Percentiles rank a stretch among this genome's conserved stretches.
Evolutionary conservation across 2,113 vertebrate species (phyloP).

Genomic region (Hipposideros armiger): DNA sequence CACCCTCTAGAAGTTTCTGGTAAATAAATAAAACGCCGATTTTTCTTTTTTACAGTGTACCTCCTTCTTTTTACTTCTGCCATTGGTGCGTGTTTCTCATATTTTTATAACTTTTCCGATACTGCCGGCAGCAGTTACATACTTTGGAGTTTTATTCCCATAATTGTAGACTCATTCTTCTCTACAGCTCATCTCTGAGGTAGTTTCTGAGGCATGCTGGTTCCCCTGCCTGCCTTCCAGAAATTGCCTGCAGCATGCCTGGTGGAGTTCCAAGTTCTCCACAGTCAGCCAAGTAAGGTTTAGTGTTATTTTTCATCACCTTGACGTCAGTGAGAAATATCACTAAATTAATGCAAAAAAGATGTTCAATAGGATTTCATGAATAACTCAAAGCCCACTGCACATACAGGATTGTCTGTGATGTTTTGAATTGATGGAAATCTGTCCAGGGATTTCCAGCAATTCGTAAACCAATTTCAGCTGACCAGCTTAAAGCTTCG

Average conservation of each 20-base stretch:
- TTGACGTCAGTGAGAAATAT: conserved; percentile 84
- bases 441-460: conserved; percentile 71
- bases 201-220: conserved; percentile 50
- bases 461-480: conserved; percentile 77
- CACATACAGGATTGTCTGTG: conserved; percentile 70
- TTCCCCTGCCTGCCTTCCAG: conserved; percentile 71
- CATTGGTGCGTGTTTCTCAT: not conserved
- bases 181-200: conserved; percentile 70
- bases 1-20: not conserved
- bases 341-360: conserved; percentile 84
- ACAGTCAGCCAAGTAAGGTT: conserved; percentile 80
- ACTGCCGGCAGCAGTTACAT: conserved; percentile 58
- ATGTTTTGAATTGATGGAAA: conserved; percentile 75
- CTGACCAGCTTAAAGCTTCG: conserved; percentile 48
- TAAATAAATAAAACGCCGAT: not conserved
- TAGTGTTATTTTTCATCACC: conserved; percentile 83
- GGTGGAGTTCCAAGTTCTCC: conserved; percentile 79
- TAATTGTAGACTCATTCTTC: conserved; percentile 52
- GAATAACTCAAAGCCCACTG: conserved; percentile 75
- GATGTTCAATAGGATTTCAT: conserved; percentile 76
- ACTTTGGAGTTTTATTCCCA: conserved; percentile 57
- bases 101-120: conserved; percentile 50
- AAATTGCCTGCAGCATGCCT: conserved; percentile 78
- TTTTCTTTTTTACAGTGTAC: not conserved
- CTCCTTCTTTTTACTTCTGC: not conserved